Evolutionary conservation across 1,140 invertebrate genomes (phyloP), one percentile per base, ranked within the genome.

Genomic region (Charaxes varanes): DNA sequence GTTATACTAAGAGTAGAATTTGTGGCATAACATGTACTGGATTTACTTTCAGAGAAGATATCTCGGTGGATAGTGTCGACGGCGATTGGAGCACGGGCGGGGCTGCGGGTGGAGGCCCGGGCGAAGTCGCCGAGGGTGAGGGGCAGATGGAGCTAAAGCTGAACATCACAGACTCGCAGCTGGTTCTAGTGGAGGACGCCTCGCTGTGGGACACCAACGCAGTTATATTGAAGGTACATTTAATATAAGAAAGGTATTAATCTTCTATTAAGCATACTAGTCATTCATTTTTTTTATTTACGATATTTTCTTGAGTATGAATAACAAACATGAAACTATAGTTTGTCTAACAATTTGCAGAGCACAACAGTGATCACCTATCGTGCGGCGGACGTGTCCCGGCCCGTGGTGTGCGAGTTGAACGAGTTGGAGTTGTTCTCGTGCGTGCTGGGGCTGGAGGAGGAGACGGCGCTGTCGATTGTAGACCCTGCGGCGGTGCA

Each of bases 381-480:
- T 63, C 87, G 90, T 28, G 91, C 93, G 0, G 86, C 88, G 10
- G 88, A 90, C 40, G 81, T 81, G 10, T 90, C 90, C 51, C 91
- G 94, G 53, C 92, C 93, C 0, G 70, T 97, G 8, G 93, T 93
- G 0, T 95, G 95, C 63, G 95, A 92, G 77, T 84, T 99, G 8
- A 95, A 94, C 52, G 91, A 95, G 58, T 90, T 96, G 57, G 96
- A 98, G 83, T 87, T 98, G 50, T 98, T 97, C 80, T 97, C 96
- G 0, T 98, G 96, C 78, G 92, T 95, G 46, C 82, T 98, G 23
- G 94, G 94, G 4, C 87, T 92, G 47, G 96, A 98, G 84, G 93
- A 97, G 41, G 95, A 97, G 65, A 98, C 96, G 0, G 95, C 96
- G 1, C 84, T 98, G 3, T 96, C 96, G n/a, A 98, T 99, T 50